Conservation (phyloP, 2,888 invertebrate species). For the Xanthia togata region DNA sequence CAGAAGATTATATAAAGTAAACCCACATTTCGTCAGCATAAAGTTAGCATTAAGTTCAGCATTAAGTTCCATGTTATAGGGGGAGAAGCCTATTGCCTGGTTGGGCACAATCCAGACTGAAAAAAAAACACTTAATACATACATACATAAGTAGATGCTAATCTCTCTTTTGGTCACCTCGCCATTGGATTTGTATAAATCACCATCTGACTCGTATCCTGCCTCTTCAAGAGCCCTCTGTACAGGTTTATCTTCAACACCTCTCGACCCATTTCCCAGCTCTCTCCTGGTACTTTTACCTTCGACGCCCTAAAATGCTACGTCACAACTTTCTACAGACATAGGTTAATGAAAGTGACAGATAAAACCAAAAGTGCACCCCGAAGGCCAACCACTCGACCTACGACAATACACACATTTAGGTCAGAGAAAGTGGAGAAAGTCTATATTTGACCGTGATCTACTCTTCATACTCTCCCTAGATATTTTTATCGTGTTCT, state of each 20-base stretch:
- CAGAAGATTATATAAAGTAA: background rate
- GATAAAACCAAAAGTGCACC: conserved; percentile 86
- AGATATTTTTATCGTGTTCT: conserved; percentile 80
- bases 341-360: conserved; percentile 85
- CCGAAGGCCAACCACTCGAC: conserved; percentile 84
- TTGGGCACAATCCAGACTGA: background rate
- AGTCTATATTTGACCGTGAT: conserved; percentile 85
- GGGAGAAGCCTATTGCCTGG: background rate
- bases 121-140: background rate
- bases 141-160: background rate
- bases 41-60: too few relatives aligned
- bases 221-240: background rate
- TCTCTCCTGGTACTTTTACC: conserved; percentile 71
- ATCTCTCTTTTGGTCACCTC: background rate
- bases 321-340: conserved; percentile 82
- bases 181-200: background rate
- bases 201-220: background rate
- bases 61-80: too few relatives aligned
- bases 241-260: conserved; percentile 15
- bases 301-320: conserved; percentile 73
- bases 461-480: conserved; percentile 84
- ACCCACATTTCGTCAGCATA: background rate
- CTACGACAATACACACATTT: conserved; percentile 82
- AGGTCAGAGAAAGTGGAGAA: conserved; percentile 88
- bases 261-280: conserved; percentile 66